A percentile compares a stretch with the other conserved stretches of the same genome.
These are phyloP conservation scores for Eulithis prunata DNA, from an alignment of 2,888 invertebrate genomes.

Conservation along the genomic window DNA sequence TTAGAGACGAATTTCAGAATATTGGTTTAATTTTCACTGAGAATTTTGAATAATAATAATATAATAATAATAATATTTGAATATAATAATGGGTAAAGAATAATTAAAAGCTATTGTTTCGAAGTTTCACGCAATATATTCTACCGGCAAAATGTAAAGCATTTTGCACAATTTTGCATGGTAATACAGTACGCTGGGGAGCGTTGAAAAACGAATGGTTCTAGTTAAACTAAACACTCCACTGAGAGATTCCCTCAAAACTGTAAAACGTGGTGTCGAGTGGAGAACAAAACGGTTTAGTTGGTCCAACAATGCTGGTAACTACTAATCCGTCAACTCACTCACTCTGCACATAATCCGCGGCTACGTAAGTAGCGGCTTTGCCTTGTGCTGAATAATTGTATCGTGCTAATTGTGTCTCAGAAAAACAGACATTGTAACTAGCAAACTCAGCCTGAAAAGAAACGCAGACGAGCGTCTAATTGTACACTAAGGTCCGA, in stretches of 20 bases:
- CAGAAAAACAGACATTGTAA: slow-evolving; percentile 11
- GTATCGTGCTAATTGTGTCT: slow-evolving; percentile 22
- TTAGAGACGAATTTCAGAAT: slow-evolving; percentile 14
- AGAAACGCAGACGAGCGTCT: neutral
- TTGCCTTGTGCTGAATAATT: slow-evolving; percentile 42
- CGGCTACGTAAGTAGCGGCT: slow-evolving; percentile 47
- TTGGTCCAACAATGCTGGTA: slow-evolving; percentile 44
- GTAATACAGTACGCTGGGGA: neutral
- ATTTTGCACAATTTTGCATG: too few relatives aligned
- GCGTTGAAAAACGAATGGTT: slow-evolving; percentile 9
- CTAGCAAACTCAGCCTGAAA: neutral
- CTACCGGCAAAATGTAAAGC: too few relatives aligned
- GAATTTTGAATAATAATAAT: too few relatives aligned
- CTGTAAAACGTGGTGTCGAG: slow-evolving; percentile 23
- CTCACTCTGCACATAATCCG: slow-evolving; percentile 51
- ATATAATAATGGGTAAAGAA: too few relatives aligned
- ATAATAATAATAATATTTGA: too few relatives aligned
- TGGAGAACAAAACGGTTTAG: slow-evolving; percentile 40
- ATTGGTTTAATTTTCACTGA: slow-evolving; percentile 16
- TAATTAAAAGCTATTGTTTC: too few relatives aligned
- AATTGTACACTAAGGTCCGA: neutral
- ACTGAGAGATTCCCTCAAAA: slow-evolving; percentile 7
- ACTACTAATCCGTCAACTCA: slow-evolving; percentile 55
- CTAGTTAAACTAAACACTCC: slow-evolving; percentile 1
- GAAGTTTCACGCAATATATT: too few relatives aligned